phyloP scores from a whole-genome alignment of 2,888 invertebrate genomes.

The Nysson spinosus region DNA sequence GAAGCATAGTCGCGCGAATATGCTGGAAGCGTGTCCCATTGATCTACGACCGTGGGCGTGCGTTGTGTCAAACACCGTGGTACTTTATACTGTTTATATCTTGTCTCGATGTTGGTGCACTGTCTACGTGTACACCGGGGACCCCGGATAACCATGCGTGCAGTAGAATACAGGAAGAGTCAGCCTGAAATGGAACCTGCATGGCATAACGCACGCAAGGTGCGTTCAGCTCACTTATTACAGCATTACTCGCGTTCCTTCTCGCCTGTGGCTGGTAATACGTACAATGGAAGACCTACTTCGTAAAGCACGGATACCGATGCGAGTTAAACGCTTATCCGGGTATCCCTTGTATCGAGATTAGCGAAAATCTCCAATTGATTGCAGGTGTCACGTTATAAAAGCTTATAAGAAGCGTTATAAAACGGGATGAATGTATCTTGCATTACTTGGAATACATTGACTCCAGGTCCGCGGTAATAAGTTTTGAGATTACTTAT shows the following conservation, averaged over 20 bases:
- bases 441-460: no score
- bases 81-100: constrained; percentile 6
- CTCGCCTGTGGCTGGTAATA: constrained; percentile 25
- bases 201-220: constrained; percentile 29
- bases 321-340: no score
- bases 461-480: no score
- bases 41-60: constrained; percentile 59
- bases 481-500: no score
- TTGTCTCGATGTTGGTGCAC: constrained; percentile 6
- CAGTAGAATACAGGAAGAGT: constrained; percentile 48
- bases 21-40: constrained; percentile 61
- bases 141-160: constrained; percentile 16
- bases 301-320: constrained; percentile 16
- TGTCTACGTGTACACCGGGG: background rate
- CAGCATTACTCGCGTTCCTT: constrained; percentile 34
- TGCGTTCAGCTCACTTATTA: constrained; percentile 40
- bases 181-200: constrained; percentile 15
- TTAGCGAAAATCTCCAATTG: no score
- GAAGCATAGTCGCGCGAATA: constrained; percentile 55
- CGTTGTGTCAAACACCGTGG: constrained; percentile 45
- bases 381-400: no score
- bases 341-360: no score
- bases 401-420: no score
- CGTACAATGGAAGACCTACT: constrained; percentile 31
- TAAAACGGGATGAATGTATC: no score